Base-by-base conservation (phyloP, 2,797 vertebrate species). In the Silurus lanzhouensis region DNA sequence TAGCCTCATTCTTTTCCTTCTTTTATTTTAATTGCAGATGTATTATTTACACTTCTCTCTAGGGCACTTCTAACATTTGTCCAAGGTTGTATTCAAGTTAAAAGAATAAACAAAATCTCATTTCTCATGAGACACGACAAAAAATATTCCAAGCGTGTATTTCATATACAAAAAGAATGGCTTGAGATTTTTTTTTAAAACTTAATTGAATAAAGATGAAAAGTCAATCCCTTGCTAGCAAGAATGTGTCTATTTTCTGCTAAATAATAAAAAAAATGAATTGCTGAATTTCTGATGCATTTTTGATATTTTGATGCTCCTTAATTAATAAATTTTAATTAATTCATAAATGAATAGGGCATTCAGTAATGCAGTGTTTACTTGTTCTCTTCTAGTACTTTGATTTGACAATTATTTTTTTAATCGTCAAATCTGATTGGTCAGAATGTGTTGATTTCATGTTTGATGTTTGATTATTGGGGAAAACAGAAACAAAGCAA, bases 41-140 rank as follows among this genome's bases (percentile, higher is more conserved):
- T 89, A 83, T 87, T 84, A 90, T 87, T 90, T 84, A 90, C 91
- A 74, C 68, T 17, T 90, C 58, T 90, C 83, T 89, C 90, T 83
- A 79, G 90, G 90, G 83, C 81, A 87, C 72, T 55, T 86, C 78
- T 85, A 90, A 91, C 90, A 90, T 91, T 91, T 91, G 89, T 87
- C 83, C 88, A 72, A 85, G 85, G 78, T 89, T 84, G 55, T n/a
- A 38, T 83, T 90, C 86, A 88, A 88, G 88, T 74, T 82, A 52
- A 83, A 92, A 88, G 88, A 64, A 81, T 88, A 87, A 75, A 77
- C 61, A 83, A 58, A 89, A 79, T 81, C 87, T 86, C 83, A 60
- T 74, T 85, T 83, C 61, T 68, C 38, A 87, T 83, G 70, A 68
- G 20, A 55, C 66, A 86, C 31, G n/a, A 71, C 22, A 72, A 79